Percentiles rank a stretch among this genome's conserved stretches.
Conservation (phyloP, 35 echinoderm and acorn worm genomes). For the Ophiothrix spiculata region DNA sequence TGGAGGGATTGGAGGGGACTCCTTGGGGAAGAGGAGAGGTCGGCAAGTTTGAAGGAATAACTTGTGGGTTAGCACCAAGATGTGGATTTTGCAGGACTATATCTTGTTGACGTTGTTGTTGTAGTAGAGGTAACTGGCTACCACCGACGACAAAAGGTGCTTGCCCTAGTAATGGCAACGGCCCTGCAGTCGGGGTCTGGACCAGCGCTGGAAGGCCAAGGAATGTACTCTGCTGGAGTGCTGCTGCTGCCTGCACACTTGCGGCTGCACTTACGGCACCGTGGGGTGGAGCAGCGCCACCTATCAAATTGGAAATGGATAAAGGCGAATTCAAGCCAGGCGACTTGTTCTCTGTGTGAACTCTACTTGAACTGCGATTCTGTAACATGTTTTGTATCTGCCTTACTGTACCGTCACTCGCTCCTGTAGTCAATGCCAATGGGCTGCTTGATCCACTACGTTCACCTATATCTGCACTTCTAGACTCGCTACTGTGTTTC, state of each 20-base stretch:
- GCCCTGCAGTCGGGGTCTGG: not conserved
- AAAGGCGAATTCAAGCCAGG: too few relatives aligned
- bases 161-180: not conserved
- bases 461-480: not conserved
- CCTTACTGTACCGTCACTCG: not conserved
- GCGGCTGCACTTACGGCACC: not conserved
- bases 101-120: not conserved
- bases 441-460: not conserved
- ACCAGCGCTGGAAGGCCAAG: not conserved
- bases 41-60: not conserved
- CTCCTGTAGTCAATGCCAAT: not conserved
- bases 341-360: not conserved
- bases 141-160: slow-evolving; percentile 25
- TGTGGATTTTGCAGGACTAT: not conserved
- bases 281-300: not conserved
- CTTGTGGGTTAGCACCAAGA: not conserved
- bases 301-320: not conserved
- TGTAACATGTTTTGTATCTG: not conserved
- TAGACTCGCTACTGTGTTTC: not conserved
- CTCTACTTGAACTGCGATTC: not conserved
- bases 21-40: not conserved
- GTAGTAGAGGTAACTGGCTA: not conserved
- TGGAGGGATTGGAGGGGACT: not conserved
- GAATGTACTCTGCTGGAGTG: not conserved
- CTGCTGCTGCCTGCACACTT: not conserved